These are phyloP conservation scores for Limonius californicus DNA, from an alignment of 1,140 invertebrate genomes.

Conservation along the genomic window DNA sequence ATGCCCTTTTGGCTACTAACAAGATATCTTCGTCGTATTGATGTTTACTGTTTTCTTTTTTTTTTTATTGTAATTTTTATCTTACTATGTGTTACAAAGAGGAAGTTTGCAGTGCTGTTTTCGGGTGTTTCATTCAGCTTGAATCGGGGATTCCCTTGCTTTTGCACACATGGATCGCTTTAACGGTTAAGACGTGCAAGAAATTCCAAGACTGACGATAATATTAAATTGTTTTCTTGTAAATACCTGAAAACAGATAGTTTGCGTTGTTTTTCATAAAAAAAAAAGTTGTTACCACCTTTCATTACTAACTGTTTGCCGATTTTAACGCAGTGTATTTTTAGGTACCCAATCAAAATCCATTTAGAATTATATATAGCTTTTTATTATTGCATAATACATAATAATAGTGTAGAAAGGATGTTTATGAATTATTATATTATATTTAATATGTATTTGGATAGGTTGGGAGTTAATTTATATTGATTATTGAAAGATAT, in stretches of 20 bases:
- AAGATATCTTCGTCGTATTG: background rate
- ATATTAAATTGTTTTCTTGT: background rate
- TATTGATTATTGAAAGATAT: background rate
- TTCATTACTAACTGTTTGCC: background rate
- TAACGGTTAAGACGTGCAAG: background rate
- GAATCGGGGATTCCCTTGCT: background rate
- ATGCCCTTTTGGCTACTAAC: background rate
- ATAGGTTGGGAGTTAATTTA: background rate
- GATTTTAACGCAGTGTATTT: background rate
- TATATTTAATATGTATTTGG: background rate
- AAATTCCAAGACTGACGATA: background rate
- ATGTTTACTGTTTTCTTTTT: background rate
- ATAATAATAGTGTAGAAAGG: background rate
- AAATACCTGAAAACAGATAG: background rate
- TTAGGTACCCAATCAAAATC: conserved; percentile 1
- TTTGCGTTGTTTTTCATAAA: background rate
- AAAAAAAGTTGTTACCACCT: background rate
- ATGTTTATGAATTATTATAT: background rate
- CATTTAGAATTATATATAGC: background rate
- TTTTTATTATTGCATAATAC: background rate
- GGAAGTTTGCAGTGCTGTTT: background rate
- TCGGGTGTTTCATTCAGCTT: background rate
- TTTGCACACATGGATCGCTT: background rate
- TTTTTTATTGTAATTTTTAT: background rate
- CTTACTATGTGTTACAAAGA: background rate